Base-by-base conservation (phyloP, 30 jellyfish, hydroid and myxozoan genomes). In the Sanderia malayensis region DNA sequence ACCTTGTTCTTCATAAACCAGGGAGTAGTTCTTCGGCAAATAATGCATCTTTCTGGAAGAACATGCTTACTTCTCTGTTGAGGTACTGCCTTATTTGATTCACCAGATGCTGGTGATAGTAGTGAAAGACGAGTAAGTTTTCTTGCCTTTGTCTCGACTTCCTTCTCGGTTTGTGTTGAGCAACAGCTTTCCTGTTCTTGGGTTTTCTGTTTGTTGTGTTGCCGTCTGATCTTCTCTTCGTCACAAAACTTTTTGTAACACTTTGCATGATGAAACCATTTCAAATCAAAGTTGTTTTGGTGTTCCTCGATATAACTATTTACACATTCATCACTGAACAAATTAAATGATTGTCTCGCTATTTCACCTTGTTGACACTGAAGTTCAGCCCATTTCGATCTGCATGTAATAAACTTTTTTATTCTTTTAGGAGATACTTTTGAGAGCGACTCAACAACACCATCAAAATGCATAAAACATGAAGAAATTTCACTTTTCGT, bases 391-490 rank as follows among this genome's bases (percentile, higher is more conserved):
- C 55, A 41, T 41, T 41, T 41, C 55, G 55, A 15, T 41, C 55
- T 41, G 55, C 55, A 41, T 41, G 8, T 15, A 15, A 41, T 41
- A 41, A 41, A 41, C 15, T 41, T 41, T 15, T 41, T 41, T 6
- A 41, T 8, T 15, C 55, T 58, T 58, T 27, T 1, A 10, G 31
- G n/a, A 58, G 69, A n/a, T 23, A 0, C 22, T 1, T 58, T 58
- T 23, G 33, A 58, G 17, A 1, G 69, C 22, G 69, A 30, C 69
- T 58, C 26, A 15, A 23, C 31, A 15, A 58, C 31, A 13, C 69
- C 69, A n/a, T 58, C 69, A 58, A 58, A 58, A 58, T 58, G 69
- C 69, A 58, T 58, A 58, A 58, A 58, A 58, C 69, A 58, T n/a
- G 26, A n/a, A 15, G 31, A 10, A 58, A 58, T 58, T 58, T 58